These are phyloP conservation scores for Netelia fuscicornis DNA, from an alignment of 2,888 invertebrate species.

Conservation along the genomic window DNA sequence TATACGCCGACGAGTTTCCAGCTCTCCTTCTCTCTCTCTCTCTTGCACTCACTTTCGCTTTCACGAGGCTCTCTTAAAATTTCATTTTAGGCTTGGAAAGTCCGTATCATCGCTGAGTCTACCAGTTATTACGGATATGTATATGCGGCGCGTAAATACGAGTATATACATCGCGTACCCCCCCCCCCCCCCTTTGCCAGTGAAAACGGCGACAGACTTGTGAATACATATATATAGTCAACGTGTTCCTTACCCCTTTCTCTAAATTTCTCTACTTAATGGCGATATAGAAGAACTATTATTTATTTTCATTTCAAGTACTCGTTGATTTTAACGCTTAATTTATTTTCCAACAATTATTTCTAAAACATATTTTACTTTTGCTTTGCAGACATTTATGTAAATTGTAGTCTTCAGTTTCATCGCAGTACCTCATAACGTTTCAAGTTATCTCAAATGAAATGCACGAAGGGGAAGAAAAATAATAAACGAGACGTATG, in stretches of 20 bases:
- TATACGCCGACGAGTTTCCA: slow-evolving; percentile 57
- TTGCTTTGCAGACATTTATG: too few relatives aligned
- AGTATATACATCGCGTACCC: background rate
- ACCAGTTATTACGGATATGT: slow-evolving; percentile 5
- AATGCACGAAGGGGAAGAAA: slow-evolving; percentile 37
- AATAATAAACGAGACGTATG: slow-evolving; percentile 10
- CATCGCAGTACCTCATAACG: slow-evolving; percentile 59
- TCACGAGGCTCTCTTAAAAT: slow-evolving; percentile 61
- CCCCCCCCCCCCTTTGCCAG: too few relatives aligned
- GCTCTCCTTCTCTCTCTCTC: background rate
- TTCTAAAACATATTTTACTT: too few relatives aligned
- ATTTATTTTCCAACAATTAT: too few relatives aligned
- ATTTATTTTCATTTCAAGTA: too few relatives aligned
- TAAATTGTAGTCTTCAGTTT: background rate
- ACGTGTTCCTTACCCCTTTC: slow-evolving; percentile 50
- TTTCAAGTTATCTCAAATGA: slow-evolving; percentile 3
- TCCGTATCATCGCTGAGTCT: slow-evolving; percentile 52
- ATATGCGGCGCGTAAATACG: background rate
- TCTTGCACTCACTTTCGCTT: slow-evolving; percentile 26
- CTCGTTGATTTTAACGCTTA: too few relatives aligned
- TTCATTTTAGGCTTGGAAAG: slow-evolving; percentile 59
- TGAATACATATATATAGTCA: slow-evolving; percentile 29
- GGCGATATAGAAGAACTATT: too few relatives aligned
- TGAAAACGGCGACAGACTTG: too few relatives aligned
- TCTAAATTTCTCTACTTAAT: too few relatives aligned